Evolutionary conservation across 23 tunicate species (phyloP), one percentile per base, ranked within the genome.

Genomic region (Trididemnum miniatum): DNA sequence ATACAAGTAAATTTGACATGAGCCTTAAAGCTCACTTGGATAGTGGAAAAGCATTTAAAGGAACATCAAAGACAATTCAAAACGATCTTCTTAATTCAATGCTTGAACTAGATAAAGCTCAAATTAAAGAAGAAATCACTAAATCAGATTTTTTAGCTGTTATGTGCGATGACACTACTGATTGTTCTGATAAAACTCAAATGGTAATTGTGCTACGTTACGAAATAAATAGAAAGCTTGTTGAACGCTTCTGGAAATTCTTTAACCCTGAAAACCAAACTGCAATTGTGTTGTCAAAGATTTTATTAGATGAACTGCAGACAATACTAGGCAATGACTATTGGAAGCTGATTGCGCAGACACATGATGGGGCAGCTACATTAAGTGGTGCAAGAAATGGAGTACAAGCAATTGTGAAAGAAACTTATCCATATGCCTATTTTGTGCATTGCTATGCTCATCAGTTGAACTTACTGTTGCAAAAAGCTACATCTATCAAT

Each of bases 131-230:
- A 12, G 79, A 74, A 36, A 24, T 74, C 25, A 2, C 5, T 2
- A 74, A 27, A 50, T 39, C 64, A 24, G 62, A 51, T 23, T 76
- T 76, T 51, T 34, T 76, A 2, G 81, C 65, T 1, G 35, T 51
- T 3, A 76, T 76, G 81, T 20, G 35, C 50, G 81, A 76, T 76
- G 81, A 76, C 28, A 76, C 22, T n/a, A 76, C 65, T 23, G 81
- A 76, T 51, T 28, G 49, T 76, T 50, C 20, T 20, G 81, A 76
- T 31, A 39, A 3, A 1, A 49, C 81, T 3, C 33, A 76, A 15
- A 76, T 44, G 81, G 81, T 76, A 22, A 1, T 76, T 49, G 81
- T 49, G 33, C 31, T 76, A 1, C 64, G 81, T 28, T 76, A 76
- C 31, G 4, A 27, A 76, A 12, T 76, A 9, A 32, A 76, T 49